Evolutionary conservation across 2,113 vertebrate genomes (phyloP).

Genomic region (Camelus dromedarius): DNA sequence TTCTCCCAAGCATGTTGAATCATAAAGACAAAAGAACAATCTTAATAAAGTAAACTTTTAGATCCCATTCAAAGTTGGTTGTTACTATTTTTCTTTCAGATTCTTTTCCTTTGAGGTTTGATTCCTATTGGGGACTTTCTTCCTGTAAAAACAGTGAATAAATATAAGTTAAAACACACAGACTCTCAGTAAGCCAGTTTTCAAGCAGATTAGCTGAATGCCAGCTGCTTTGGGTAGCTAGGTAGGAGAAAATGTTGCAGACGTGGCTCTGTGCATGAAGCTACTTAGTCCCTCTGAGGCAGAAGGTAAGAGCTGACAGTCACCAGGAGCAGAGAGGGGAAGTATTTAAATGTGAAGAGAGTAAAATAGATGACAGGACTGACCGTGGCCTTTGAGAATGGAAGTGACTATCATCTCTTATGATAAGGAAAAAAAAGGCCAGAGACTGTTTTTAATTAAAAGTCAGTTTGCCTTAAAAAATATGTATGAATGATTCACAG

Average conservation of each 20-base stretch:
- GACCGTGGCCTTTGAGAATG: conserved; percentile 48
- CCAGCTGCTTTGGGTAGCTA: not conserved
- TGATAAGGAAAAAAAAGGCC: not conserved
- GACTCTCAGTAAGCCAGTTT: conserved; percentile 52
- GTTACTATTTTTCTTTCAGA: conserved; percentile 64
- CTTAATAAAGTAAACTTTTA: conserved; percentile 76
- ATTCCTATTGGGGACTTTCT: conserved; percentile 80
- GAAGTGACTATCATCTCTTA: not conserved
- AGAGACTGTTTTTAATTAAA: conserved; percentile 30
- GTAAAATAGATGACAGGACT: not conserved
- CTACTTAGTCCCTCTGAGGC: not conserved
- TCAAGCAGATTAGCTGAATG: not conserved
- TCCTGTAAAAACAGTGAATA: conserved; percentile 79
- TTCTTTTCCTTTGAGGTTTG: conserved; percentile 66
- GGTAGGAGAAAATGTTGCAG: not conserved
- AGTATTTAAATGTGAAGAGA: not conserved
- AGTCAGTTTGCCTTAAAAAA: conserved; percentile 29
- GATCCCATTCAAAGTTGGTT: conserved; percentile 50
- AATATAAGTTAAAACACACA: conserved; percentile 81
- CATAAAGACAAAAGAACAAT: conserved; percentile 78
- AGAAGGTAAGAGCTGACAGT: conserved; percentile 64
- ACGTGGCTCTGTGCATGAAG: fast-evolving
- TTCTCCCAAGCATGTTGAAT: conserved; percentile 70
- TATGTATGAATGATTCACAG: not conserved
- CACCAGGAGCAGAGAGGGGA: not conserved